Evolutionary conservation across 2,113 vertebrate genomes (phyloP).

Genomic region (Chaenocephalus aceratus): DNA sequence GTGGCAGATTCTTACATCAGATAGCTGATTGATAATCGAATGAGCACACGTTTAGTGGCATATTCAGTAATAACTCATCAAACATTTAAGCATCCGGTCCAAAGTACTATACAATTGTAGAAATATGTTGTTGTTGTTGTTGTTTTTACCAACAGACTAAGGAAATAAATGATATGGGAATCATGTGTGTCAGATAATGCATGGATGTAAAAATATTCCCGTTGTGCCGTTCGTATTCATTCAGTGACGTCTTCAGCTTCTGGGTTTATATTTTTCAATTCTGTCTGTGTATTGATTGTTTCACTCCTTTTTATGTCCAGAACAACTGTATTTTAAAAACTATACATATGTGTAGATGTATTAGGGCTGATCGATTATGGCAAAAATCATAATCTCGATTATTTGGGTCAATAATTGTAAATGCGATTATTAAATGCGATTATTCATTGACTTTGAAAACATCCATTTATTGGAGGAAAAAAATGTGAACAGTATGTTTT

Average conservation of each 20-base stretch:
- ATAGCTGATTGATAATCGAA: slow-evolving; percentile 32
- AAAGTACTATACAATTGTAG: not conserved
- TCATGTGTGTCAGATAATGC: too few species aligned
- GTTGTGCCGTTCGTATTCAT: not conserved
- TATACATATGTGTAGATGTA: not conserved
- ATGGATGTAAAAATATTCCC: not conserved
- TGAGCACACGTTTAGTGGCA: not conserved
- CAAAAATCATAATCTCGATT: too few species aligned
- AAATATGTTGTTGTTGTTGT: not conserved
- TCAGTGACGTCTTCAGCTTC: not conserved
- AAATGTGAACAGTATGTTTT: too few species aligned
- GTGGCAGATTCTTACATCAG: slow-evolving; percentile 46
- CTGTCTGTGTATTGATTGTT: not conserved
- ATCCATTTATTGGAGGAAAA: too few species aligned
- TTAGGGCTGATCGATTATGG: too few species aligned
- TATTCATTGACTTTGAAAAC: too few species aligned
- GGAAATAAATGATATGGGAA: not conserved
- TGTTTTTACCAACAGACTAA: not conserved
- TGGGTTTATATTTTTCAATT: not conserved
- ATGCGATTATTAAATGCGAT: too few species aligned
- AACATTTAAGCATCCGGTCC: not conserved
- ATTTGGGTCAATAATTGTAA: too few species aligned
- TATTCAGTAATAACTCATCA: not conserved
- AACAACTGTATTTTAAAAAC: not conserved
- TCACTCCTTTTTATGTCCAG: not conserved